These are phyloP conservation scores for Drosophila mulleri DNA, from an alignment of 2,888 invertebrate species.

Conservation along the genomic window DNA sequence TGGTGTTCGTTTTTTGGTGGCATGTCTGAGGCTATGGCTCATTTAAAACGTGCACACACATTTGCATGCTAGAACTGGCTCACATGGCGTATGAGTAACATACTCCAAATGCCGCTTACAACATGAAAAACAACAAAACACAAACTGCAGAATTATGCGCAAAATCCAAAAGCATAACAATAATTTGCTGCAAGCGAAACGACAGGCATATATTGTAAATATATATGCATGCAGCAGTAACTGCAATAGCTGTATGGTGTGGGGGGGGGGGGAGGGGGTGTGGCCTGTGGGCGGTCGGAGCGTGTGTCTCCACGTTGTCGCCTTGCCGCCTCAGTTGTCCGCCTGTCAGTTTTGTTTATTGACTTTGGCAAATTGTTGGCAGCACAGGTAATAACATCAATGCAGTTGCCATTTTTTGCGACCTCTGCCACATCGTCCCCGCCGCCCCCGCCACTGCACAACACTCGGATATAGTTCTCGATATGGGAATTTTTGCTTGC, in stretches of 20 bases:
- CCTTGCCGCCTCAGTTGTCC: conserved; percentile 38
- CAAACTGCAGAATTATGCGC: conserved; percentile 78
- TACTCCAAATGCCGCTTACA: conserved; percentile 69
- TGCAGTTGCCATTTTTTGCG: conserved; percentile 81
- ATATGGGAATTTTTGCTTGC: conserved; percentile 13
- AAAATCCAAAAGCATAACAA: conserved; percentile 79
- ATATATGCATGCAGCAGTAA: conserved; percentile 17
- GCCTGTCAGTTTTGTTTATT: conserved; percentile 77
- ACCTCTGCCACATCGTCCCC: not conserved
- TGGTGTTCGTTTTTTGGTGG: conserved; percentile 23
- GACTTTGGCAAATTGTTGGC: conserved; percentile 80
- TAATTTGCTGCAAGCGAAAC: conserved; percentile 66
- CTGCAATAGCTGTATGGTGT: conserved; percentile 22
- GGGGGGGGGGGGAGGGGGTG: not conserved
- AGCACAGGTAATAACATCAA: conserved; percentile 81
- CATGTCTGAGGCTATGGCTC: conserved; percentile 70
- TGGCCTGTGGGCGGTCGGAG: not conserved
- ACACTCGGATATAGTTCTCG: conserved; percentile 14
- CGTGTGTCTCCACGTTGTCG: conserved; percentile 45
- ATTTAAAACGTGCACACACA: conserved; percentile 68
- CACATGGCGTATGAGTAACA: conserved; percentile 77
- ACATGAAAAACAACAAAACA: conserved; percentile 35
- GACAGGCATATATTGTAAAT: conserved; percentile 8
- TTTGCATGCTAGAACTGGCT: conserved; percentile 42
- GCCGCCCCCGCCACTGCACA: not conserved